Evolutionary conservation across 2,797 vertebrate genomes (phyloP).

Genomic region (Kryptolebias ocellatus): DNA sequence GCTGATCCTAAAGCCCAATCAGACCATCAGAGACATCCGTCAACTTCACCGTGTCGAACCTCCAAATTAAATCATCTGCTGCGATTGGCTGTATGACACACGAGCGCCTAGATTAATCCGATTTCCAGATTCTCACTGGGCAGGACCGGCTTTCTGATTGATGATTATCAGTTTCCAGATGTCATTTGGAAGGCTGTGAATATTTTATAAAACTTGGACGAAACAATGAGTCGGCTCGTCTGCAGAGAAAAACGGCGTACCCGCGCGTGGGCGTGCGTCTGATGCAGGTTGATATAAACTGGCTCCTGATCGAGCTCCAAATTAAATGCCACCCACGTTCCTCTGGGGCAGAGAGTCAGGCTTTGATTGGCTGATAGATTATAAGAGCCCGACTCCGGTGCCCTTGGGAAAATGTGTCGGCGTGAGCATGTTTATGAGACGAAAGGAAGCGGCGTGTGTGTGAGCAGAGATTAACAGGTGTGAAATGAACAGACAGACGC

Average conservation of each 20-base stretch:
- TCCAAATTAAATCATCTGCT: too few species aligned
- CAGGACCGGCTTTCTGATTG: too few species aligned
- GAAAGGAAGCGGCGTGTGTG: constrained; percentile 8
- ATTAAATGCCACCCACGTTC: constrained; percentile 44
- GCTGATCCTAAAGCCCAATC: too few species aligned
- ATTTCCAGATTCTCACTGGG: too few species aligned
- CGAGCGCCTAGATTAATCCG: too few species aligned
- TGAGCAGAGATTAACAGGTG: constrained; percentile 59
- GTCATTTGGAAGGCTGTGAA: too few species aligned
- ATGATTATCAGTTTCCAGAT: too few species aligned
- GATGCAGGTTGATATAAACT: constrained; percentile 5
- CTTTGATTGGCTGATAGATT: constrained; percentile 57
- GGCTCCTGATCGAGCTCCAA: constrained; percentile 16
- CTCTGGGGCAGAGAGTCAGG: constrained; percentile 28
- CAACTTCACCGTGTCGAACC: too few species aligned
- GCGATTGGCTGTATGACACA: too few species aligned
- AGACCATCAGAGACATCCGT: too few species aligned
- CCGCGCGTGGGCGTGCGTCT: background rate
- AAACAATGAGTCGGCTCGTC: background rate
- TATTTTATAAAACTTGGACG: too few species aligned
- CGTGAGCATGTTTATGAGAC: constrained; percentile 19
- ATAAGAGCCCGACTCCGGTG: constrained; percentile 33
- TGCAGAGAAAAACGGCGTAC: background rate
- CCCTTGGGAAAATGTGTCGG: constrained; percentile 44
- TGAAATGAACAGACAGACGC: constrained; percentile 70